Conservation (phyloP, 2,888 invertebrate species). For the Ecliptopera silaceata region DNA sequence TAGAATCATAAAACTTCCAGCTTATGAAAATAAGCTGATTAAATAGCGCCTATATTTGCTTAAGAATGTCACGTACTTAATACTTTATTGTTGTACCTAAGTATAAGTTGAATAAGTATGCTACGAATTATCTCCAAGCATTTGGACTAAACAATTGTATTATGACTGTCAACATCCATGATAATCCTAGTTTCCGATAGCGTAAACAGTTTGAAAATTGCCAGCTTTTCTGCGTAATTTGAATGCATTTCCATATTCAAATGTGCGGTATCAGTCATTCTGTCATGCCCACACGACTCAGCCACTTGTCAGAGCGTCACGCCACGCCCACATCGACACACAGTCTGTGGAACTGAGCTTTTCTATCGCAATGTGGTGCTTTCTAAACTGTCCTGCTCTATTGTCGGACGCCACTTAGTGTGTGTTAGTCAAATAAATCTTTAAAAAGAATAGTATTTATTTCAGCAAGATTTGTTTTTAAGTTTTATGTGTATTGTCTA, state of each 20-base stretch:
- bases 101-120: no score
- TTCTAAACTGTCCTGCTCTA: no score
- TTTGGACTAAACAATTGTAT: not conserved
- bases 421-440: no score
- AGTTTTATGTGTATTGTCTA: no score
- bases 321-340: conserved; percentile 53
- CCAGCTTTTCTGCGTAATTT: conserved; percentile 23
- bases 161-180: not conserved
- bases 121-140: not conserved
- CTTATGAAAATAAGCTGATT: no score
- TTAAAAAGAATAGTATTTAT: no score
- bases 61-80: no score
- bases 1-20: no score
- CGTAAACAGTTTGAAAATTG: conserved; percentile 17
- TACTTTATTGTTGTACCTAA: no score
- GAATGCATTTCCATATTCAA: conserved; percentile 31
- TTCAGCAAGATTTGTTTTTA: no score
- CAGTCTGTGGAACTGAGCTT: conserved; percentile 34
- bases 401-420: no score
- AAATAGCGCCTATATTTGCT: no score
- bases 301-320: conserved; percentile 37
- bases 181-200: conserved; percentile 1
- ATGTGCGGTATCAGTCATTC: conserved; percentile 34
- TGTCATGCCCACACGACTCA: conserved; percentile 32
- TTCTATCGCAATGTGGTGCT: not conserved